Evolutionary conservation across 2,797 vertebrate genomes (phyloP), one percentile per base, ranked within the genome.

Genomic region (Bryconaethiops microstoma): DNA sequence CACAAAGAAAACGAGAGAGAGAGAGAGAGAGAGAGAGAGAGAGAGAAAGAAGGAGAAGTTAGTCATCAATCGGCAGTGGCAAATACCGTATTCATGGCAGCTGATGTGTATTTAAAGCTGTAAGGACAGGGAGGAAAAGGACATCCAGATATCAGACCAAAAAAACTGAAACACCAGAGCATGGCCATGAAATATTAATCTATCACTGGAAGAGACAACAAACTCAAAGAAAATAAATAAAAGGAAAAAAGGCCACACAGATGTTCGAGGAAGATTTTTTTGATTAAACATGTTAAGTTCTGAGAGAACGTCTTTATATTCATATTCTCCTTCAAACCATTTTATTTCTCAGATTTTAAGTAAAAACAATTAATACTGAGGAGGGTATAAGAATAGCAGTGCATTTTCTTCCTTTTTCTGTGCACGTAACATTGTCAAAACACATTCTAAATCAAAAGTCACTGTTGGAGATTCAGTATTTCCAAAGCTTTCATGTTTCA

Each of bases 51-150:
- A 25, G 9, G 67, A 19, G 29, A 17, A 29, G 7, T 25, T n/a
- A 13, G 50, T 60, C 57, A 59, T 40, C 73, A 74, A 67, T 73
- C 54, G 50, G 40, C 40, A 29, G 45, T 1, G n/a, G 50, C 19
- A 76, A 73, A 91, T 91, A 76, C 84, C 91, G 90, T 87, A 91
- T 91, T 90, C 60, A 90, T 88, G 71, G 77, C 35, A 81, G 79
- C 82, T 83, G 86, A 75, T 80, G 78, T 89, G 85, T 86, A 80
- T n/a, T 72, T 57, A 76, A 71, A 74, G 65, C 63, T 54, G 35
- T 63, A 74, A 80, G 83, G 83, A 86, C 6, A 68, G 79, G 57
- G 21, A 17, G 17, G 57, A 64, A 54, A 14, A 16, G 40, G 19
- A 71, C 57, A 60, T 75, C 40, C 62, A 71, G 82, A 83, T 74